Evolutionary conservation across 2,888 invertebrate species (phyloP).

Genomic region (Trachelus tabidus): DNA sequence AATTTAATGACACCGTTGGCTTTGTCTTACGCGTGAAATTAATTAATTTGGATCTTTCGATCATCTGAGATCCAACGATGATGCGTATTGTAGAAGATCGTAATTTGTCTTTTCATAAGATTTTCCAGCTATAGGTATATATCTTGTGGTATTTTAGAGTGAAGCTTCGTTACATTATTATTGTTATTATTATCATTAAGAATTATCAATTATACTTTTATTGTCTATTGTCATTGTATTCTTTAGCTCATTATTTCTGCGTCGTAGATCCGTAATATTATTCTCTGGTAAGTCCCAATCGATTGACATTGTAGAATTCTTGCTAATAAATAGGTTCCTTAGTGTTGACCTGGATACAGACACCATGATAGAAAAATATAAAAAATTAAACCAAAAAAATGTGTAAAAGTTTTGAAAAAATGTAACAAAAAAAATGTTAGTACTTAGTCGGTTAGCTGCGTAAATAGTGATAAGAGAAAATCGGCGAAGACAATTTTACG

Average conservation of each 20-base stretch:
- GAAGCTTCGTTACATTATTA: background rate
- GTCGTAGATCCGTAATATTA: background rate
- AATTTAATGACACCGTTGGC: too few species aligned
- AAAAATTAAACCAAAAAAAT: conserved; percentile 5
- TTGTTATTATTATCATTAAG: conserved; percentile 16
- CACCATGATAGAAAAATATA: conserved; percentile 35
- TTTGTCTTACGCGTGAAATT: too few species aligned
- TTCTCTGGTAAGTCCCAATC: conserved; percentile 48
- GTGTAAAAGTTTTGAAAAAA: conserved; percentile 11
- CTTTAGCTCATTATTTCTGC: conserved; percentile 17
- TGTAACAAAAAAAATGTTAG: conserved; percentile 45
- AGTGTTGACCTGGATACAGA: conserved; percentile 57
- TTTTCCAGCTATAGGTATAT: too few species aligned
- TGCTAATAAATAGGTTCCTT: conserved; percentile 58
- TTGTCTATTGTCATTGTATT: conserved; percentile 13
- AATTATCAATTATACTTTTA: conserved; percentile 6
- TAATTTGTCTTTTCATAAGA: too few species aligned
- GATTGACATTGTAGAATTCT: conserved; percentile 52
- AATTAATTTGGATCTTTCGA: too few species aligned
- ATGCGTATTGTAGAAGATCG: too few species aligned
- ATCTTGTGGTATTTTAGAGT: too few species aligned
- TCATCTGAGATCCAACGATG: too few species aligned
- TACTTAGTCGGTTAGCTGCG: conserved; percentile 52
- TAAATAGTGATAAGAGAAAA: conserved; percentile 27
- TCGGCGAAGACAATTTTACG: background rate